A percentile compares a stretch with the other conserved stretches of the same genome.
Conservation (phyloP, 2,888 invertebrate genomes). For the Cataglyphis altisquamis region DNA sequence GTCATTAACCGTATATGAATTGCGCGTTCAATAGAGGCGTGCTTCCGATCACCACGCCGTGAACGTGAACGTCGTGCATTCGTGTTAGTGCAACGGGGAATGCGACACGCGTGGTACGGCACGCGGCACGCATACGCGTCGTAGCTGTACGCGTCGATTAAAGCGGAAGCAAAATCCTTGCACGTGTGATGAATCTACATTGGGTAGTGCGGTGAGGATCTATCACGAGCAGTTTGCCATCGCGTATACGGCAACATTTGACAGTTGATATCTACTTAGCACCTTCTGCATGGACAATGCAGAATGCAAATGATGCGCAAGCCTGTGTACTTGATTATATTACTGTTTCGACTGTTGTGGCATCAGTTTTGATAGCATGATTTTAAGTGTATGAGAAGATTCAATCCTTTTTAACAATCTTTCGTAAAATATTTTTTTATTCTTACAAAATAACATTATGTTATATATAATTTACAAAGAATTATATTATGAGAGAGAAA, state of each 20-base stretch:
- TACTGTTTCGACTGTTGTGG: background rate
- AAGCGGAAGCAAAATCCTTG: slow-evolving; percentile 57
- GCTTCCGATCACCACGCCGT: slow-evolving; percentile 12
- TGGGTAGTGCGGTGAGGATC: slow-evolving; percentile 9
- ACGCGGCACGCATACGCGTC: slow-evolving; percentile 38
- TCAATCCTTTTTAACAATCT: background rate
- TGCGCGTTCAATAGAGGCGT: slow-evolving; percentile 51
- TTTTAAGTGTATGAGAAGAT: background rate
- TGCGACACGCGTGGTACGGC: slow-evolving; percentile 17
- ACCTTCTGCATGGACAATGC: slow-evolving; percentile 40
- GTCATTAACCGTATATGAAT: slow-evolving; percentile 63
- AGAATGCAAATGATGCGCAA: slow-evolving; percentile 18
- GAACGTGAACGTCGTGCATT: slow-evolving; percentile 25
- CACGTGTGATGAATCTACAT: slow-evolving; percentile 32
- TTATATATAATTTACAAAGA: background rate
- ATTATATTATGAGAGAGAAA: too few relatives aligned
- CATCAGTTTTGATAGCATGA: background rate
- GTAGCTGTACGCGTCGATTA: slow-evolving; percentile 29
- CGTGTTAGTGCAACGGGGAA: slow-evolving; percentile 31
- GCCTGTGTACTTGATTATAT: background rate
- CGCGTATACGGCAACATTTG: slow-evolving; percentile 1
- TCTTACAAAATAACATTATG: background rate
- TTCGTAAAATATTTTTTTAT: background rate
- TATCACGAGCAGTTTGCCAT: slow-evolving; percentile 34
- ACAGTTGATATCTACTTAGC: slow-evolving; percentile 39